These are phyloP conservation scores for Ctena decussata DNA, from an alignment of 2,888 invertebrate genomes.

Conservation along the genomic window DNA sequence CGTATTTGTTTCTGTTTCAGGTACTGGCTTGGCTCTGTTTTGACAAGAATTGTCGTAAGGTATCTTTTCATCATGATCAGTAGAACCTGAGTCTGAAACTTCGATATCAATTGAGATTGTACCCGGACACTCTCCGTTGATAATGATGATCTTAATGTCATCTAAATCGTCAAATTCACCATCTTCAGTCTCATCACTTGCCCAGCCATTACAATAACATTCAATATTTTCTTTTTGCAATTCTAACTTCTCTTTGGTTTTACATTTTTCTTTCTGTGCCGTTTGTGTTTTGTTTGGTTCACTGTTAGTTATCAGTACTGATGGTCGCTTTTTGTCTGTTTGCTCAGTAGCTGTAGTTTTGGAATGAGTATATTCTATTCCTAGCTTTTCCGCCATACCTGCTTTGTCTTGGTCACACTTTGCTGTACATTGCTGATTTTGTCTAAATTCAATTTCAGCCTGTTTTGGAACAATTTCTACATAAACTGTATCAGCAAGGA, in stretches of 20 bases:
- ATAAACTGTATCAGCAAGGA: neutral
- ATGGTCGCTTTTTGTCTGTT: too few relatives aligned
- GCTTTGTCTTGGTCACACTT: neutral
- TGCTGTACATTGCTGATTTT: neutral
- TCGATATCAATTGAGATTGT: neutral
- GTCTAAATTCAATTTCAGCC: neutral
- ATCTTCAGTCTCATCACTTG: neutral
- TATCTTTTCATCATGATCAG: neutral
- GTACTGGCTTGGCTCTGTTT: too few relatives aligned
- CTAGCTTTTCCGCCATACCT: neutral
- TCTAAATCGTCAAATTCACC: neutral
- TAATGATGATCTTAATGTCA: neutral
- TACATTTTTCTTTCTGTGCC: neutral
- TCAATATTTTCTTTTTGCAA: neutral
- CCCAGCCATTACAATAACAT: neutral
- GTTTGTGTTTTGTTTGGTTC: neutral
- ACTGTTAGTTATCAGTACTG: too few relatives aligned
- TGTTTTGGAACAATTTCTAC: neutral
- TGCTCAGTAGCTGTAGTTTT: neutral
- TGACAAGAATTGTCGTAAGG: too few relatives aligned
- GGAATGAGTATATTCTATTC: neutral
- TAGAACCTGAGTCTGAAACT: neutral
- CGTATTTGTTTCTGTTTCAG: too few relatives aligned
- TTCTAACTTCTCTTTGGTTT: neutral
- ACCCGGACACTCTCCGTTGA: constrained; percentile 1